Conservation (phyloP, 2,113 vertebrate species). For the Canis aureus region DNA sequence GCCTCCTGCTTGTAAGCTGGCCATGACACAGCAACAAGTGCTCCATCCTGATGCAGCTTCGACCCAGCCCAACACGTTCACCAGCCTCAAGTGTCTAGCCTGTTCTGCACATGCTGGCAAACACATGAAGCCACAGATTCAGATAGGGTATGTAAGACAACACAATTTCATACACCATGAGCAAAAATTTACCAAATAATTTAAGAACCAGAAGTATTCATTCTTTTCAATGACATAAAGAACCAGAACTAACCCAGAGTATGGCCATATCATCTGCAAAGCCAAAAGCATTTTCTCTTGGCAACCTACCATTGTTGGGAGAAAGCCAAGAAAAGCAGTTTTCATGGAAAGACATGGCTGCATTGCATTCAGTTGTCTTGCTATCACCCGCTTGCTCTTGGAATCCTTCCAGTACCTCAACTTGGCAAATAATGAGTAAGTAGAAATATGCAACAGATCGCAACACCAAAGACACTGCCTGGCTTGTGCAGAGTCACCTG, state of each 20-base stretch:
- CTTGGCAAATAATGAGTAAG: constrained; percentile 42
- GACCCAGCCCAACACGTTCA: not conserved
- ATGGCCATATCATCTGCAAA: constrained; percentile 62
- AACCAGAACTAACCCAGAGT: constrained; percentile 50
- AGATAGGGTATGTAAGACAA: not conserved
- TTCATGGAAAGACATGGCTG: constrained; percentile 59
- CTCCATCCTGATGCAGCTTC: not conserved
- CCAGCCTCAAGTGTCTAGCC: not conserved
- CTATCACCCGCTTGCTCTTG: constrained; percentile 60
- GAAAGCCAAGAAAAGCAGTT: constrained; percentile 74
- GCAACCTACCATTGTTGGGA: constrained; percentile 58
- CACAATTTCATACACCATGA: not conserved
- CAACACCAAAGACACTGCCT: not conserved
- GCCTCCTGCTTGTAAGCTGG: not conserved
- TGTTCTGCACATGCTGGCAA: not conserved
- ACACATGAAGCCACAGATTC: constrained; percentile 16
- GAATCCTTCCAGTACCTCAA: constrained; percentile 62
- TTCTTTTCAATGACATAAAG: constrained; percentile 42
- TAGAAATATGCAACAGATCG: not conserved
- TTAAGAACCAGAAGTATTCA: constrained; percentile 41
- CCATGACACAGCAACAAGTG: not conserved
- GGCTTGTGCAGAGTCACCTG: not conserved
- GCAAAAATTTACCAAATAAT: constrained; percentile 41
- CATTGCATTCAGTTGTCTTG: constrained; percentile 62
- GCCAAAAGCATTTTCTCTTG: constrained; percentile 69